These are phyloP conservation scores for Habrosyne pyritoides DNA, from an alignment of 2,888 invertebrate species.

Conservation along the genomic window DNA sequence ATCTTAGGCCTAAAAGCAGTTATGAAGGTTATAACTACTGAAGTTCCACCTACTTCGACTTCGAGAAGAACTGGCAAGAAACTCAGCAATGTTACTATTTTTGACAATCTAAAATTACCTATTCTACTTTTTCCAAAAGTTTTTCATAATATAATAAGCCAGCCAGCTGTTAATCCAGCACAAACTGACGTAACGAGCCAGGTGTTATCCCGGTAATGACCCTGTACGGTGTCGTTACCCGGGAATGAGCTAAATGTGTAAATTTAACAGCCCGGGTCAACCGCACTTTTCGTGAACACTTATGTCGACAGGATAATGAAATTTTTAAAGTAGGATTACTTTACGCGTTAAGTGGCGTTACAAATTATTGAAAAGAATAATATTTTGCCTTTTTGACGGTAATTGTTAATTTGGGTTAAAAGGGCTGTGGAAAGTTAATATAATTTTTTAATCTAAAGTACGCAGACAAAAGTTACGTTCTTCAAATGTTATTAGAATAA, in stretches of 20 bases:
- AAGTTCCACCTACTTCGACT: no score
- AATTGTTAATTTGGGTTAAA: conserved; percentile 1
- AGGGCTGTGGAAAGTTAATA: background rate
- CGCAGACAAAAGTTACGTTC: background rate
- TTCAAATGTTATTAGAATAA: background rate
- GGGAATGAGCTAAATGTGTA: conserved; percentile 12
- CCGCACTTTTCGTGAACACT: background rate
- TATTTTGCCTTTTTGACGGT: background rate
- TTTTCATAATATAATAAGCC: no score
- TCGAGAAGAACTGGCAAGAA: no score
- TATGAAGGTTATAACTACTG: no score
- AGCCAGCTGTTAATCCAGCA: background rate
- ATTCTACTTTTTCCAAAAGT: no score
- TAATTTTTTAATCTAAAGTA: background rate
- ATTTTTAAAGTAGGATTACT: background rate
- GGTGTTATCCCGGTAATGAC: conserved; percentile 6
- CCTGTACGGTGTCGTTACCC: background rate
- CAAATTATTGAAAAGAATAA: background rate
- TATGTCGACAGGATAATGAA: background rate
- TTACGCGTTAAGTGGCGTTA: background rate
- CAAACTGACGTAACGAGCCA: background rate
- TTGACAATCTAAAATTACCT: no score
- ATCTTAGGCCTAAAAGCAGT: no score
- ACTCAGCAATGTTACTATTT: no score
- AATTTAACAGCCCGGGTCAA: conserved; percentile 10